A percentile compares a stretch with the other conserved stretches of the same genome.
phyloP scores from a whole-genome alignment of 2,797 vertebrate genomes.

The Macropodus opercularis region DNA sequence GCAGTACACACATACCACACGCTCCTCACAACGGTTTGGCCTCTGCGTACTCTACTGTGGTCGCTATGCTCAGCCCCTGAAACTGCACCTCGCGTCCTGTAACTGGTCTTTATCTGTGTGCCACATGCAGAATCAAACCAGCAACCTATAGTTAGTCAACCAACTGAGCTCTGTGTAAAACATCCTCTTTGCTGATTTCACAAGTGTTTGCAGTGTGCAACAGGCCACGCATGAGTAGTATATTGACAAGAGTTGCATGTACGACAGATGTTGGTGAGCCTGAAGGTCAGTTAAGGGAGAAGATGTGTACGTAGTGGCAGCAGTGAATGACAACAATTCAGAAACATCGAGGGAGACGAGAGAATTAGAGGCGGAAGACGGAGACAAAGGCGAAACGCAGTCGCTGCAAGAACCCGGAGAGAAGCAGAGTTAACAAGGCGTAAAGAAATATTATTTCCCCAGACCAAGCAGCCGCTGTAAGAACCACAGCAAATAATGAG shows the following conservation, averaged over 20 bases:
- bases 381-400: conserved; percentile 25
- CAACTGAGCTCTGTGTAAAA: conserved; percentile 52
- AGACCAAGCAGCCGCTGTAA: conserved; percentile 36
- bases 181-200: conserved; percentile 51
- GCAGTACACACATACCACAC: neutral
- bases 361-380: conserved; percentile 13
- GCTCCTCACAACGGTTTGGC: neutral
- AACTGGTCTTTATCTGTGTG: too few relatives aligned
- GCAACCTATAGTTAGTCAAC: conserved; percentile 29
- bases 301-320: conserved; percentile 4
- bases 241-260: too few relatives aligned
- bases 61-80: too few relatives aligned
- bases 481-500: conserved; percentile 56
- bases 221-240: conserved; percentile 49
- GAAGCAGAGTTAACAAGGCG: conserved; percentile 52
- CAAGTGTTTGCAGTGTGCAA: conserved; percentile 37
- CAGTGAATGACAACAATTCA: conserved; percentile 29
- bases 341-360: conserved; percentile 7
- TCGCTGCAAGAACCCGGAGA: conserved; percentile 19
- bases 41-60: conserved; percentile 2
- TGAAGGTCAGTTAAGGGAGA: conserved; percentile 45
- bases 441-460: conserved; percentile 54
- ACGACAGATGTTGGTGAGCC: too few relatives aligned
- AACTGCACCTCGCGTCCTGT: too few relatives aligned
- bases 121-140: too few relatives aligned